phyloP scores from a whole-genome alignment of 2,113 vertebrate species.

The Vicugna pacos region DNA sequence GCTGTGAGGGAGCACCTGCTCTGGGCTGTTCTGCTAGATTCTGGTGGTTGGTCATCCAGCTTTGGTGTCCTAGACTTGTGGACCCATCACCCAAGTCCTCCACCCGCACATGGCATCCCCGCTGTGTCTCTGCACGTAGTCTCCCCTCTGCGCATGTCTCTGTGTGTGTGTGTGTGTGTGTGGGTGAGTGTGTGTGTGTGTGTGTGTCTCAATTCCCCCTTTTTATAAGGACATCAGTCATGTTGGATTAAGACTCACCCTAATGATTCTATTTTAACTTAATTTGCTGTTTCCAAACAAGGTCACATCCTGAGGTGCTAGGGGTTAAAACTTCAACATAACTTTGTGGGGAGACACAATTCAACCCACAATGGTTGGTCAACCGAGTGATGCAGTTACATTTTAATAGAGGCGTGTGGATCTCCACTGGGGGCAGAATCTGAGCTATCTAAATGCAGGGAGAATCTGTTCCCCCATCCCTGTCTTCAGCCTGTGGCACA shows the following conservation, averaged over 20 bases:
- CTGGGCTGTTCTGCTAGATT: too few relatives aligned
- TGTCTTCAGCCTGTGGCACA: fast-evolving
- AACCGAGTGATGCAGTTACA: background rate
- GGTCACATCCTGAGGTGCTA: background rate
- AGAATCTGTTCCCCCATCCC: fast-evolving
- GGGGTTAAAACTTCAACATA: background rate
- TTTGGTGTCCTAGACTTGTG: background rate
- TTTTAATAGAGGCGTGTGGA: background rate
- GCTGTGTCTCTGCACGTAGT: fast-evolving
- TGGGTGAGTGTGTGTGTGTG: background rate
- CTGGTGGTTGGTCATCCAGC: fast-evolving
- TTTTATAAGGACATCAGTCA: background rate
- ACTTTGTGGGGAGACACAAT: background rate
- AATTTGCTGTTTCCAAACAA: background rate
- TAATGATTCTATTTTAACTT: background rate
- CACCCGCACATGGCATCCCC: fast-evolving
- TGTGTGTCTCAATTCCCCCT: background rate
- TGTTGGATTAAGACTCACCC: background rate
- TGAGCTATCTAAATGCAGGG: background rate
- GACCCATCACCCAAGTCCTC: background rate
- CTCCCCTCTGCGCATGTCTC: background rate
- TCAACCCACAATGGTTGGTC: background rate
- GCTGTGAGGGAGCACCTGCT: too few relatives aligned
- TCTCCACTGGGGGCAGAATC: background rate
- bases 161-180: background rate